A percentile compares a stretch with the other conserved stretches of the same genome.
phyloP scores from a whole-genome alignment of 2,888 invertebrate genomes.

The Cosmia pyralina region DNA sequence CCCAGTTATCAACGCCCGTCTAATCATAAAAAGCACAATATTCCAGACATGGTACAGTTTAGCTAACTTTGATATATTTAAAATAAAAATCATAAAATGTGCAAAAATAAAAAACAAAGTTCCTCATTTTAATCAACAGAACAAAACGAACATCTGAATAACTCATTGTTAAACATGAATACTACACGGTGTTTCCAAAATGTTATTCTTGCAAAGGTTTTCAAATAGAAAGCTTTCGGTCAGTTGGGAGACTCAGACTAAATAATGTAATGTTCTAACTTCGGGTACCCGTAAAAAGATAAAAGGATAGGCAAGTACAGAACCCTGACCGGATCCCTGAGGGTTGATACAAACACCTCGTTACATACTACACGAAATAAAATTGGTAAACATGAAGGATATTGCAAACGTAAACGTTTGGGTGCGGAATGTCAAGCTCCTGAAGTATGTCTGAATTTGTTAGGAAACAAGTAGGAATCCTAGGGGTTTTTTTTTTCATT shows the following conservation, averaged over 20 bases:
- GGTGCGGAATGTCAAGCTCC: constrained; percentile 12
- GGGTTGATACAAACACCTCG: constrained; percentile 32
- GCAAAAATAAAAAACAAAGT: no score
- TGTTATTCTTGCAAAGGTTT: constrained; percentile 26
- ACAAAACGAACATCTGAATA: neutral
- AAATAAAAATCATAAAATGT: no score
- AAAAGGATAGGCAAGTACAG: constrained; percentile 41
- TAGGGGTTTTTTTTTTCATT: no score
- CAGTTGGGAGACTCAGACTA: constrained; percentile 15
- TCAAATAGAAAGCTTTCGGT: constrained; percentile 40
- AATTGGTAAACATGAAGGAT: constrained; percentile 24
- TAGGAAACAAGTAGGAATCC: no score
- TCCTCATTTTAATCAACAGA: neutral
- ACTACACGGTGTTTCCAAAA: constrained; percentile 5
- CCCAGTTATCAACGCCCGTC: no score
- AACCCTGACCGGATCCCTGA: constrained; percentile 19
- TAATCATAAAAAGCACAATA: no score
- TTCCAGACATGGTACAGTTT: no score
- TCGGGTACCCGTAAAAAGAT: constrained; percentile 38
- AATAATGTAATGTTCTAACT: constrained; percentile 48
- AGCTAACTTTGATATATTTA: no score
- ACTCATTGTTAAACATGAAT: no score
- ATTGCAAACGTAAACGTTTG: constrained; percentile 14
- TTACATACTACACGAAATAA: constrained; percentile 21
- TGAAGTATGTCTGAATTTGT: neutral